phyloP scores from a whole-genome alignment of 2,888 invertebrate species.

The Cephus pygmeus region DNA sequence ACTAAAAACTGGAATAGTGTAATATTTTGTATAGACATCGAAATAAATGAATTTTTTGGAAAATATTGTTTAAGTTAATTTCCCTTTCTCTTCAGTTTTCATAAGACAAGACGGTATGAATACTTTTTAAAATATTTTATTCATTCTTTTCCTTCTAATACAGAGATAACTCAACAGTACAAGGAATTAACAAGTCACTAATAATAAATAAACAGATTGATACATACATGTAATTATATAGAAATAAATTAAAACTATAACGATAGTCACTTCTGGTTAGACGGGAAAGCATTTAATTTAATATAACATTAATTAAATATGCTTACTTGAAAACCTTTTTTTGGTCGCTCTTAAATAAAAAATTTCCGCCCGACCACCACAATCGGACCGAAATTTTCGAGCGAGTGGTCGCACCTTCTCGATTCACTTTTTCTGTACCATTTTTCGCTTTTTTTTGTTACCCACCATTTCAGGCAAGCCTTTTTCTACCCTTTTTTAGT shows the following conservation, averaged over 20 bases:
- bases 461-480: background rate
- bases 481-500: conserved; percentile 35
- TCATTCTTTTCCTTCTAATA: conserved; percentile 48
- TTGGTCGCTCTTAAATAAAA: conserved; percentile 37
- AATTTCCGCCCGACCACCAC: conserved; percentile 65
- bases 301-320: conserved; percentile 45
- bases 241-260: conserved; percentile 50
- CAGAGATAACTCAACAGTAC: conserved; percentile 54
- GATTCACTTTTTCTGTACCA: conserved; percentile 30
- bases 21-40: conserved; percentile 55
- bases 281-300: conserved; percentile 55
- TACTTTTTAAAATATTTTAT: conserved; percentile 14
- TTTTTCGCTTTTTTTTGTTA: conserved; percentile 47
- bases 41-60: conserved; percentile 40
- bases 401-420: conserved; percentile 28
- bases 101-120: background rate
- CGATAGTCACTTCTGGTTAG: conserved; percentile 64
- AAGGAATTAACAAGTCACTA: conserved; percentile 37
- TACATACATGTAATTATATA: conserved; percentile 37
- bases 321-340: conserved; percentile 51
- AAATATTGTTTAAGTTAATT: background rate
- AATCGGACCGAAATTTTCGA: conserved; percentile 59
- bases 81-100: background rate
- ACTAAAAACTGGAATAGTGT: conserved; percentile 29
- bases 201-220: conserved; percentile 34